phyloP scores from a whole-genome alignment of 1,140 invertebrate genomes.

The Acromyrmex heyeri region DNA sequence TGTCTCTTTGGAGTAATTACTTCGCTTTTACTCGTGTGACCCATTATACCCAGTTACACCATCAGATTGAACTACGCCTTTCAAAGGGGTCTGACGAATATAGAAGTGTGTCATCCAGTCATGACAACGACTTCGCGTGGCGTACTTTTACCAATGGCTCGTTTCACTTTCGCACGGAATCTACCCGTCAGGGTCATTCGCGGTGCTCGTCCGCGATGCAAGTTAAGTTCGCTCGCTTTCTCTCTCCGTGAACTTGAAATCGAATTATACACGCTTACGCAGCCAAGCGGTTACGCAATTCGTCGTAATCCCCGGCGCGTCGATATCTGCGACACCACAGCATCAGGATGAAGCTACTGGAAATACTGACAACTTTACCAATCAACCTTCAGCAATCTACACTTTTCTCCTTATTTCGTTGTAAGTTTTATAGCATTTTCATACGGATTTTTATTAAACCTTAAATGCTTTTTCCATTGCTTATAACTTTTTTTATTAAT shows the following conservation, averaged over 20 bases:
- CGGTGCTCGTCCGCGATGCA: slow-evolving; percentile 34
- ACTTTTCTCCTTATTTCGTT: background rate
- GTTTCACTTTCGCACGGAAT: slow-evolving; percentile 49
- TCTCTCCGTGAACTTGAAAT: slow-evolving; percentile 75
- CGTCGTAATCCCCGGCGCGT: slow-evolving; percentile 50
- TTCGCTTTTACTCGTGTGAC: background rate
- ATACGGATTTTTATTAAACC: background rate
- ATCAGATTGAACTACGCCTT: slow-evolving; percentile 13
- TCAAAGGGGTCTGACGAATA: background rate
- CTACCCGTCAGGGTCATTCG: slow-evolving; percentile 51
- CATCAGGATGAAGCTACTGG: slow-evolving; percentile 26
- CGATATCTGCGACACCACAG: slow-evolving; percentile 15
- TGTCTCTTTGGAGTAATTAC: background rate
- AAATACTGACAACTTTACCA: background rate
- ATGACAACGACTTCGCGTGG: slow-evolving; percentile 11
- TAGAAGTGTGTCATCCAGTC: slow-evolving; percentile 50
- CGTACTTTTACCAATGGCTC: slow-evolving; percentile 33
- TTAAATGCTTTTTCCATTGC: too few relatives aligned
- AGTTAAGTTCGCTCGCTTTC: slow-evolving; percentile 64
- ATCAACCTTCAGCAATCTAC: background rate
- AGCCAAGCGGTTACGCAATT: slow-evolving; percentile 72
- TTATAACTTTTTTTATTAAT: too few relatives aligned
- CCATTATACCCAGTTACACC: background rate
- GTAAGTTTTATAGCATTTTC: background rate
- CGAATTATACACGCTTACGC: slow-evolving; percentile 74